Evolutionary conservation across 2,797 vertebrate species (phyloP).

Genomic region (Mormyrops attenuatus): DNA sequence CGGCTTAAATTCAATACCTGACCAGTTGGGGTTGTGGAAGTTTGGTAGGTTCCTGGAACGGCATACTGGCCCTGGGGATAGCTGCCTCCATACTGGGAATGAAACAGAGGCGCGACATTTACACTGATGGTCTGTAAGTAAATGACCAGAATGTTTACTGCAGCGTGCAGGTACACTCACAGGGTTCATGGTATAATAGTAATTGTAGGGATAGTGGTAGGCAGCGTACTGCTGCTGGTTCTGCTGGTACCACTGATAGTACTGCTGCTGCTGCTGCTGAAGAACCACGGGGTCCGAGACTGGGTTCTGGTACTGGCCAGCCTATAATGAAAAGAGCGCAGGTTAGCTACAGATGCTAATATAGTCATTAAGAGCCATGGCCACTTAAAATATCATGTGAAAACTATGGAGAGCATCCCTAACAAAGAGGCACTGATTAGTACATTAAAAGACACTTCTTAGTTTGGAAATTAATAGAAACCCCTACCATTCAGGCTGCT

Average conservation of each 20-base stretch:
- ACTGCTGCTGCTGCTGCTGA: slow-evolving; percentile 68
- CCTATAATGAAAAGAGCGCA: slow-evolving; percentile 40
- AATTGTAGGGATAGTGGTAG: slow-evolving; percentile 77
- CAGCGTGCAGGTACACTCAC: slow-evolving; percentile 45
- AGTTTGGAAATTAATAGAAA: neutral
- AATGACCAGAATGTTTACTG: neutral
- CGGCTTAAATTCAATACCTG: slow-evolving; percentile 51
- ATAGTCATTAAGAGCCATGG: neutral
- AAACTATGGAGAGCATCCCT: neutral
- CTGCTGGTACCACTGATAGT: slow-evolving; percentile 77
- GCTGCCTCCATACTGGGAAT: slow-evolving; percentile 57
- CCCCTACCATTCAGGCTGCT: neutral
- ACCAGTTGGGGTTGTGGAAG: slow-evolving; percentile 55
- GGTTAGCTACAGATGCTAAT: neutral
- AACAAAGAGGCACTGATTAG: neutral
- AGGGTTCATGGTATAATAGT: slow-evolving; percentile 67
- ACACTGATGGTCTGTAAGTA: neutral
- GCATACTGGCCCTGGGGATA: slow-evolving; percentile 65
- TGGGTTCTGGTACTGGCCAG: slow-evolving; percentile 62
- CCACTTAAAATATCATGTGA: neutral
- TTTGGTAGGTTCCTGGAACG: slow-evolving; percentile 53
- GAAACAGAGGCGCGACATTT: neutral
- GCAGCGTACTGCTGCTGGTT: slow-evolving; percentile 71
- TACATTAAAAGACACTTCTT: neutral
- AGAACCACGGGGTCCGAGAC: slow-evolving; percentile 60